Evolutionary conservation across 2,888 invertebrate species (phyloP).

Genomic region (Lasioglossum lativentre): DNA sequence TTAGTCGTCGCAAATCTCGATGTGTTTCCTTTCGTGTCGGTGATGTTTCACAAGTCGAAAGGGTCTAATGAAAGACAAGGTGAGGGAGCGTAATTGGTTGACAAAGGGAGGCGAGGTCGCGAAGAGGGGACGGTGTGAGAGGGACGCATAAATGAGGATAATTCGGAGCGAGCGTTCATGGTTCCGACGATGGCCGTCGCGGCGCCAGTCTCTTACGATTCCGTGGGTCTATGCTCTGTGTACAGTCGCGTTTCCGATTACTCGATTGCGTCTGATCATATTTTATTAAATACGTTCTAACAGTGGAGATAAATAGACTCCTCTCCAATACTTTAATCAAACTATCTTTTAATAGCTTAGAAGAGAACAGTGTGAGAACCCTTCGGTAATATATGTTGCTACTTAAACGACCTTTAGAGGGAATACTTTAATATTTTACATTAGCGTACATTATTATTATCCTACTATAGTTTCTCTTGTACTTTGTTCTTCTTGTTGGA

Average conservation of each 20-base stretch:
- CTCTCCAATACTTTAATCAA: not conserved
- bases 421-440: not conserved
- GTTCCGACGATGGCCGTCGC: slow-evolving; percentile 40
- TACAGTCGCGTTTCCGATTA: slow-evolving; percentile 15
- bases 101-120: slow-evolving; percentile 42
- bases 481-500: not conserved
- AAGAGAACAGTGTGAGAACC: not conserved
- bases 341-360: not conserved
- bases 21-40: slow-evolving; percentile 48
- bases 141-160: slow-evolving; percentile 46
- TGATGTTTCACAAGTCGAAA: slow-evolving; percentile 27
- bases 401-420: not conserved
- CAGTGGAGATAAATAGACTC: not conserved
- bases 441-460: not conserved
- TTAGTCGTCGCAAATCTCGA: slow-evolving; percentile 43
- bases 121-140: slow-evolving; percentile 32
- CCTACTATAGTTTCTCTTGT: not conserved
- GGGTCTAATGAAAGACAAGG: slow-evolving; percentile 17
- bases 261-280: not conserved
- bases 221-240: slow-evolving; percentile 29
- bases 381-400: not conserved
- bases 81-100: not conserved
- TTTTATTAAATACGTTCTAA: not conserved
- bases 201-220: slow-evolving; percentile 6
- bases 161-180: slow-evolving; percentile 46